Evolutionary conservation across 2,113 vertebrate species (phyloP), one percentile per base, ranked within the genome.

Genomic region (Anoura caudifer): DNA sequence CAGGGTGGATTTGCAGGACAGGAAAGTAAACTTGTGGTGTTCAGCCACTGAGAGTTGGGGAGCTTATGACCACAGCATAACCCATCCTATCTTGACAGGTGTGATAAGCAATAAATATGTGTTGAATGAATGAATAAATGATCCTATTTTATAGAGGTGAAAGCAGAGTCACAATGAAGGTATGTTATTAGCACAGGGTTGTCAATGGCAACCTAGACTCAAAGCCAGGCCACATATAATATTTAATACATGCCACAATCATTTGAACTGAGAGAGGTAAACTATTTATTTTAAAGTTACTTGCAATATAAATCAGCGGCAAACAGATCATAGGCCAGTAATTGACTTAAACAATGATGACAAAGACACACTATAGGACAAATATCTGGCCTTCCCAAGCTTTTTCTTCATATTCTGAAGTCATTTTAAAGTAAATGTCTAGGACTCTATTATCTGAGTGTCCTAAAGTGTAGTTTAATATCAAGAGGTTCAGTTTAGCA

Each of bases 231-330:
- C 80, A 87, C 0, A 52, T 45, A 76, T 43, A 79, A 38, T 50
- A 90, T 87, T 84, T 95, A 77, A 95, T 95, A 80, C 79, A 87
- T 28, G 50, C 17, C 83, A 36, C 26, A 6, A 79, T 96, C 36
- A 54, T 79, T 95, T 93, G 67, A 95, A 93, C 45, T 24, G 52
- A 76, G 54, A 83, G 26, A 83, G 33, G 54, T 33, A 94, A 94
- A 93, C 84, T 84, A 56, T 96, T 81, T 82, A 90, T 92, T 89
- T 97, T 69, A 94, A 11, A 80, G 12, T 88, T 76, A 61, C 67
- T 63, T 82, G 3, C 31, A 90, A 90, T 82, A 38, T 93, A 96
- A 95, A 79, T 88, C 70, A 86, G 17, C 75, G 72, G 59, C 83
- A 91, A 94, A 94, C 12, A 94, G n/a, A 72, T 94, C 26, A 79